Evolutionary conservation across 2,113 vertebrate species (phyloP), one percentile per base, ranked within the genome.

Genomic region (Megaceryle torquata): DNA sequence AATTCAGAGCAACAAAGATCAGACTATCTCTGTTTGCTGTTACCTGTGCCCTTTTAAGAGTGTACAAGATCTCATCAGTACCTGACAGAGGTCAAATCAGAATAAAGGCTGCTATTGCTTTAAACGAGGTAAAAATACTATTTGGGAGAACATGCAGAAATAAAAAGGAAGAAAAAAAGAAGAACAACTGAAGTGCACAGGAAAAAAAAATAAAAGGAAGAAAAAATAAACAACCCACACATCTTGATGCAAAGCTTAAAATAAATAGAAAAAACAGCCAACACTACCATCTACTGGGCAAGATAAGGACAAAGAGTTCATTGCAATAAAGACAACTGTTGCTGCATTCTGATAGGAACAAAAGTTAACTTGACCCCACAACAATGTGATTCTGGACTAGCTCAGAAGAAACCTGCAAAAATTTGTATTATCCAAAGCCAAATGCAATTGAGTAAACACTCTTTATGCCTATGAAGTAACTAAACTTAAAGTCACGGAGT

Each of bases 261-360:
- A 87, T 89, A 70, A 95, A 96, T 74, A 94, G 75, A 98, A 98
- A 97, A 93, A 92, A 64, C 95, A 97, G 97, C 82, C 97, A 97
- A 97, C 82, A 98, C 94, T 97, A 98, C 98, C 98, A 98, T 98
- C 98, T 98, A 97, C 98, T 98, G 98, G 98, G 95, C 97, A 97
- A 97, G 85, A 79, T 50, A 68, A 96, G 94, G 95, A 97, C 97
- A 92, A 93, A 95, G 93, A 94, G 53, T 84, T 54, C 60, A 65
- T 31, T 37, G 53, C 53, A 80, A 80, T 67, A 54, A 91, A 94
- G 82, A 86, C 54, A 93, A 75, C 15, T 84, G 48, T 43, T 87
- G 65, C 56, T 75, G 25, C 69, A 51, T 60, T 87, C 69, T 71
- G 74, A 60, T 60, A 71, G 59, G 20, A 86, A 56, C 16, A 61